A percentile compares a stretch with the other conserved stretches of the same genome.
These are phyloP conservation scores for Acronicta aceris DNA, from an alignment of 2,888 invertebrate species.

Conservation along the genomic window DNA sequence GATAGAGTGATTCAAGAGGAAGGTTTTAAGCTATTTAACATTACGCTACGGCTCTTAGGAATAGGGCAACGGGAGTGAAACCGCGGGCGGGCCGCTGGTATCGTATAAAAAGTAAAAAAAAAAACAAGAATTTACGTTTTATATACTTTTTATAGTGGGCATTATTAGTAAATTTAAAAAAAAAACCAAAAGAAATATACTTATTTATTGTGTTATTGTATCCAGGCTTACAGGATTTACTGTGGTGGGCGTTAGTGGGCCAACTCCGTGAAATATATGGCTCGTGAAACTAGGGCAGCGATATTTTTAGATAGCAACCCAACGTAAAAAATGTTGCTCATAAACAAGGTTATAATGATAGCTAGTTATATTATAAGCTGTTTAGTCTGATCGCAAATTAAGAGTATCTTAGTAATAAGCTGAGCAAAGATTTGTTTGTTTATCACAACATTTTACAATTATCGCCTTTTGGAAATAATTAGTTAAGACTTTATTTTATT, in stretches of 20 bases:
- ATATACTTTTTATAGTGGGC: too few species aligned
- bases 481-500: too few species aligned
- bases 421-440: slow-evolving; percentile 4
- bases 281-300: slow-evolving; percentile 41
- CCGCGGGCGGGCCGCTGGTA: too few species aligned
- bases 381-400: slow-evolving; percentile 27
- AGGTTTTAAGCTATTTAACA: too few species aligned
- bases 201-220: slow-evolving; percentile 28
- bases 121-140: too few species aligned
- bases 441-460: too few species aligned
- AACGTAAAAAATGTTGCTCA: slow-evolving; percentile 37
- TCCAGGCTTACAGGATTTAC: slow-evolving; percentile 36
- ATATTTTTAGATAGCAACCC: slow-evolving; percentile 43
- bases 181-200: not conserved
- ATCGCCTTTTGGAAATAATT: too few species aligned
- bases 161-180: too few species aligned
- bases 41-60: too few species aligned
- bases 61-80: too few species aligned
- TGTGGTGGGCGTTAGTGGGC: slow-evolving; percentile 28
- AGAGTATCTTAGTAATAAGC: not conserved
- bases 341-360: slow-evolving; percentile 46
- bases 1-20: too few species aligned
- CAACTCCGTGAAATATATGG: slow-evolving; percentile 30
- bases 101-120: too few species aligned
- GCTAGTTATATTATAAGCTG: slow-evolving; percentile 29